Evolutionary conservation across 1,140 invertebrate species (phyloP).

Genomic region (Rhopalosiphum maidis): DNA sequence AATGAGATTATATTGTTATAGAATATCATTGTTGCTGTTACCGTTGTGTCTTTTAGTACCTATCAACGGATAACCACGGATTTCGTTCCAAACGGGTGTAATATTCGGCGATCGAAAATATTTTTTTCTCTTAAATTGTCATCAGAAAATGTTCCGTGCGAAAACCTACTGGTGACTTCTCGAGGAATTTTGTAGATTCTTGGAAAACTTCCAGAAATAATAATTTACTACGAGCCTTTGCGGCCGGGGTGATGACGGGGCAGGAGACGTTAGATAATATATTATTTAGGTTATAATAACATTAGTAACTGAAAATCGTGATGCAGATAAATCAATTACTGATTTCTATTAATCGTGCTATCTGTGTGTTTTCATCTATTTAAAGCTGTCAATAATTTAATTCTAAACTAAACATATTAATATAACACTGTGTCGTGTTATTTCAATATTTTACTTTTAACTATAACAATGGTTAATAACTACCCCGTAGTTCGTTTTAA

Average conservation of each 20-base stretch:
- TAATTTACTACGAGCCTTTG: not conserved
- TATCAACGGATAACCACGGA: not conserved
- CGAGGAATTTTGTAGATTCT: not conserved
- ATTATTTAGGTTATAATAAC: not conserved
- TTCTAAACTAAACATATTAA: not conserved
- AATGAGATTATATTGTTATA: not conserved
- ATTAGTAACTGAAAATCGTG: not conserved
- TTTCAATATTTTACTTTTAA: not conserved
- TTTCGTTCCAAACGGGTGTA: not conserved
- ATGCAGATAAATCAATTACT: slow-evolving; percentile 2
- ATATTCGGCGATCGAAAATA: not conserved
- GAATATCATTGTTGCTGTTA: not conserved
- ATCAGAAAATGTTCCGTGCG: not conserved
- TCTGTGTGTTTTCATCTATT: not conserved
- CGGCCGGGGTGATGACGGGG: no score
- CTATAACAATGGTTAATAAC: not conserved
- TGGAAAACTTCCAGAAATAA: not conserved
- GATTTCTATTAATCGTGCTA: not conserved
- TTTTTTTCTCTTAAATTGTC: not conserved
- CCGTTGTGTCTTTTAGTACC: not conserved
- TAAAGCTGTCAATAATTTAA: not conserved
- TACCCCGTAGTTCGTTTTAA: not conserved
- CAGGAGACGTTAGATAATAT: not conserved
- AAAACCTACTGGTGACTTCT: not conserved
- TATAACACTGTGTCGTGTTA: not conserved